phyloP scores from a whole-genome alignment of 2,797 vertebrate genomes.

The Onychomys torridus region DNA sequence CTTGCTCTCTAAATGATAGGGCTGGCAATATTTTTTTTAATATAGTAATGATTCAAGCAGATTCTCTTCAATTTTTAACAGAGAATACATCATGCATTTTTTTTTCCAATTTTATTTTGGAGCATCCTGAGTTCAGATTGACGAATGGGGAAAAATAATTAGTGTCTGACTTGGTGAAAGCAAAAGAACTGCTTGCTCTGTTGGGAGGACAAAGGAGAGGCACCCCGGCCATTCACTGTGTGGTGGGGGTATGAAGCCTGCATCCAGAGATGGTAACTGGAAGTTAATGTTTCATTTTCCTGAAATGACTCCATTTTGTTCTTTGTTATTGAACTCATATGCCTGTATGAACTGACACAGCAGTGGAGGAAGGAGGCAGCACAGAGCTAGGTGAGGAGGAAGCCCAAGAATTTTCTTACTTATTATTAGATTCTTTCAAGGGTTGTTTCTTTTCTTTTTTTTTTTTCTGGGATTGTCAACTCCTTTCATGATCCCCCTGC shows the following conservation, averaged over 20 bases:
- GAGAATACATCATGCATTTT: not conserved
- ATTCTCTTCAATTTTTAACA: slow-evolving; percentile 31
- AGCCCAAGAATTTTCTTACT: not conserved
- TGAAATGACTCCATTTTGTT: slow-evolving; percentile 40
- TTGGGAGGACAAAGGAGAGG: slow-evolving; percentile 35
- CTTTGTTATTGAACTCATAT: slow-evolving; percentile 54
- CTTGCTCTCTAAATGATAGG: not conserved
- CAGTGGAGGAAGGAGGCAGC: not conserved
- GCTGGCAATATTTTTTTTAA: not conserved
- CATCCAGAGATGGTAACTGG: slow-evolving; percentile 46
- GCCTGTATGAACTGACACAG: not conserved
- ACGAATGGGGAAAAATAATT: not conserved
- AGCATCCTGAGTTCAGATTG: not conserved
- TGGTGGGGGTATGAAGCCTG: not conserved
- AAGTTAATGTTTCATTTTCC: slow-evolving; percentile 58
- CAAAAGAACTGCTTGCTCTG: not conserved
- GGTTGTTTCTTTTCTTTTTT: not conserved
- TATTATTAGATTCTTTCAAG: slow-evolving; percentile 66
- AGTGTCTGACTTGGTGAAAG: not conserved
- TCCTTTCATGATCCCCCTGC: slow-evolving; percentile 6
- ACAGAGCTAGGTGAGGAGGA: not conserved
- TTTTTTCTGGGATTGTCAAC: not conserved
- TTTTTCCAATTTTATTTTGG: not conserved
- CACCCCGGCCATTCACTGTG: not conserved
- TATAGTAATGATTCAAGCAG: slow-evolving; percentile 4